These are phyloP conservation scores for Julus scanicus DNA, from an alignment of 2,888 invertebrate species.

Conservation along the genomic window DNA sequence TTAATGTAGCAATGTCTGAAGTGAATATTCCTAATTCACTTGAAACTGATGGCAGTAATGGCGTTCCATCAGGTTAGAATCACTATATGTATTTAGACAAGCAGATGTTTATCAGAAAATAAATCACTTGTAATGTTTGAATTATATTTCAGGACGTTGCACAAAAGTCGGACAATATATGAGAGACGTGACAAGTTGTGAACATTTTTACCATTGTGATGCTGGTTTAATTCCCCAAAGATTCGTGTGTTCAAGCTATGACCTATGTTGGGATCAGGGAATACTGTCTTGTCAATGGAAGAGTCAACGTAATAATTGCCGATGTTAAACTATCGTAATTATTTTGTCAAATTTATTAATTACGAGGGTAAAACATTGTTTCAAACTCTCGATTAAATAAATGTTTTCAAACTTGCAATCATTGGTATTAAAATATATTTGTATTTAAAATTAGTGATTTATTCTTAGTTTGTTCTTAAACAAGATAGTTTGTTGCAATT, in stretches of 20 bases:
- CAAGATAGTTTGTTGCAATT: too few relatives aligned
- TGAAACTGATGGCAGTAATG: not conserved
- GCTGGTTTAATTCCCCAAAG: not conserved
- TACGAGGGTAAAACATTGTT: too few relatives aligned
- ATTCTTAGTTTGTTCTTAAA: too few relatives aligned
- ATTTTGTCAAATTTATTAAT: too few relatives aligned
- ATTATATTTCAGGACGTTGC: not conserved
- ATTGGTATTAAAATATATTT: too few relatives aligned
- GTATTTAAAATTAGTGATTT: too few relatives aligned
- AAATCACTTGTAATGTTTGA: not conserved
- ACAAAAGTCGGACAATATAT: not conserved
- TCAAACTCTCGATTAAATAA: too few relatives aligned
- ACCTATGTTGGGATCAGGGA: not conserved
- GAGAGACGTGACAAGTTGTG: not conserved
- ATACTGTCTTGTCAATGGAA: slow-evolving; percentile 1
- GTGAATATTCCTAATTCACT: not conserved
- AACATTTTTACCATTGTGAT: not conserved
- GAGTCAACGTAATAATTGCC: too few relatives aligned
- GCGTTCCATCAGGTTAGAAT: not conserved
- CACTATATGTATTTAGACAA: not conserved
- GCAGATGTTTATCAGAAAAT: not conserved
- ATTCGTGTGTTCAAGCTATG: not conserved
- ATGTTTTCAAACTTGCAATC: too few relatives aligned
- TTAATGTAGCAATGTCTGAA: not conserved
- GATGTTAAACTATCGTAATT: too few relatives aligned